phyloP scores from a whole-genome alignment of 2,888 invertebrate species.

The Tenthredo amoena region DNA sequence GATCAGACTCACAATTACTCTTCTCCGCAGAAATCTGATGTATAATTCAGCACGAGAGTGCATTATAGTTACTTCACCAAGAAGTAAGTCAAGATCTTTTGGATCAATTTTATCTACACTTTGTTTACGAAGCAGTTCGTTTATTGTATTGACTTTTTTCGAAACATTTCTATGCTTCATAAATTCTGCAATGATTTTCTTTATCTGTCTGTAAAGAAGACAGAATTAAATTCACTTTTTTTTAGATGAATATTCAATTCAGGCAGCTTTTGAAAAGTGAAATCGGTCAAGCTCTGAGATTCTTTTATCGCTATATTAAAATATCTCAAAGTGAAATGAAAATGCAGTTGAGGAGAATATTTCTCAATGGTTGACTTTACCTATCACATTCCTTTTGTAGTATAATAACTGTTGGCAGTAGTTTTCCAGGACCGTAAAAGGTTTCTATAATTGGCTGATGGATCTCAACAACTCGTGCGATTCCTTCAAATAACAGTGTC shows the following conservation, averaged over 20 bases:
- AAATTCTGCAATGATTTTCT: constrained; percentile 86
- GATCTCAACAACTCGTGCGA: constrained; percentile 90
- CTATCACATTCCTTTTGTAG: constrained; percentile 90
- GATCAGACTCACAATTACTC: constrained; percentile 83
- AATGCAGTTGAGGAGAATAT: background rate
- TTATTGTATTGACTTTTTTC: constrained; percentile 83
- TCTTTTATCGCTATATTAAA: background rate
- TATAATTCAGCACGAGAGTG: constrained; percentile 95
- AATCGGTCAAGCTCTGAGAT: background rate
- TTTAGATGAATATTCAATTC: background rate
- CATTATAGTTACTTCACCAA: constrained; percentile 95
- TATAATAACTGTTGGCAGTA: constrained; percentile 85
- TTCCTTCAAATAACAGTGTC: constrained; percentile 91
- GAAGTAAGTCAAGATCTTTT: constrained; percentile 90
- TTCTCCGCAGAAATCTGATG: constrained; percentile 90
- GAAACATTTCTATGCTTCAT: constrained; percentile 84
- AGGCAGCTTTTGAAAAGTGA: background rate
- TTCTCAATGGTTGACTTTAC: constrained; percentile 75
- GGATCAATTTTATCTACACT: constrained; percentile 84
- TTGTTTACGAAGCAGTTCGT: constrained; percentile 80
- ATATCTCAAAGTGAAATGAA: background rate
- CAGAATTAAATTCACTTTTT: background rate
- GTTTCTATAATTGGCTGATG: constrained; percentile 94
- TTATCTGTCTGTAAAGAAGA: constrained; percentile 75
- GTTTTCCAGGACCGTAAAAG: constrained; percentile 90